Percentiles rank a stretch among this genome's conserved stretches.
phyloP scores from a whole-genome alignment of 35 echinoderm and acorn worm species.

The Anneissia japonica region DNA sequence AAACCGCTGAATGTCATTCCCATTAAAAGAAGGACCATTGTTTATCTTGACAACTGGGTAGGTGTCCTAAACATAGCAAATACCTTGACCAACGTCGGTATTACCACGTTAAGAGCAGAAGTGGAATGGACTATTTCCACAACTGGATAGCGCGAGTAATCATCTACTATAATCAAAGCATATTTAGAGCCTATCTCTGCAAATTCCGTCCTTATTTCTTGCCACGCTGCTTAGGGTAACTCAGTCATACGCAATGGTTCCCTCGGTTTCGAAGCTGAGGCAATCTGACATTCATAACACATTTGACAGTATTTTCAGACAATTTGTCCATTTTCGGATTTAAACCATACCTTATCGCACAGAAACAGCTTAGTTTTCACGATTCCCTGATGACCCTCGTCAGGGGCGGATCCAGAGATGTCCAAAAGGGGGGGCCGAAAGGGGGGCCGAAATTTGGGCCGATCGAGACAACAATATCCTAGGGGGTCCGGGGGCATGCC shows the following conservation, averaged over 20 bases:
- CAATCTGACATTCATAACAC: slow-evolving; percentile 53
- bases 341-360: slow-evolving; percentile 80
- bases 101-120: slow-evolving; percentile 37
- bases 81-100: slow-evolving; percentile 57
- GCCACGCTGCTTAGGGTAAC: slow-evolving; percentile 40
- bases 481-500: too few relatives aligned
- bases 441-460: too few relatives aligned
- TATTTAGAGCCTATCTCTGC: not conserved
- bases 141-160: slow-evolving; percentile 53
- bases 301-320: slow-evolving; percentile 28
- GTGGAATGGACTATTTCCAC: slow-evolving; percentile 66
- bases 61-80: slow-evolving; percentile 56
- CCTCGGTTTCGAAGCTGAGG: not conserved
- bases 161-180: slow-evolving; percentile 9
- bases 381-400: slow-evolving; percentile 66
- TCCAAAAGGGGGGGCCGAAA: too few relatives aligned
- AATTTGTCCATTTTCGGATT: slow-evolving; percentile 38
- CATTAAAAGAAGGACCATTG: slow-evolving; percentile 72
- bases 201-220: slow-evolving; percentile 62
- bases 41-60: slow-evolving; percentile 26
- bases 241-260: slow-evolving; percentile 42
- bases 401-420: too few relatives aligned
- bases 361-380: slow-evolving; percentile 60
- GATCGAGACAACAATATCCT: too few relatives aligned
- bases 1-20: slow-evolving; percentile 46